Base-by-base conservation (phyloP, 2,888 invertebrate genomes). In the Hesperia comma region DNA sequence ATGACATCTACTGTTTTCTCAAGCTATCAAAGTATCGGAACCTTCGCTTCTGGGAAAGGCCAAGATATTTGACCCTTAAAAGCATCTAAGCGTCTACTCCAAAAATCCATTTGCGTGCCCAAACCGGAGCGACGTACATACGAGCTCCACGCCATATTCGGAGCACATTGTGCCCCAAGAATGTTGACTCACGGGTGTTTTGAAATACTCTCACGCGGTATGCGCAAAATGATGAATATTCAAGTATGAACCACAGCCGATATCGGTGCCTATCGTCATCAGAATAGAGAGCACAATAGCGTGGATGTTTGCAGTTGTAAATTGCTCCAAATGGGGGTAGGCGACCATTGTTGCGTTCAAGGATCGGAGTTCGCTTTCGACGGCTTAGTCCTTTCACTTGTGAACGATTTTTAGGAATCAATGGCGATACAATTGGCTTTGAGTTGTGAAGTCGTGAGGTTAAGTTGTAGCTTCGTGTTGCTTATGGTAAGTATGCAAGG, bases 121-220 rank as follows among this genome's bases (percentile, higher is more conserved):
- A 64, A 66, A 43, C 58, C 46, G 64, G 64, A 51, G 15, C 41
- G 58, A 5, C 33, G 10, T 37, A 33, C 64, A 60, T 66, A 53
- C 54, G 33, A 19, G 64, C 26, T 56, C 63, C 41, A 21, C 2
- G 17, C 64, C 61, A 61, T 67, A 67, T 67, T 67, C 43, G 61
- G 66, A 46, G 43, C 69, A 70, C 70, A 74, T 71, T 74, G 75
- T 73, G 69, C 63, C 69, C 71, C 68, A 70, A 70, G 68, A 70
- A 69, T 68, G 70, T 72, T 73, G 75, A 74, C 68, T 75, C 75
- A 74, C 71, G 67, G 63, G 55, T 76, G 75, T 75, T 75, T 76
- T 76, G 72, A 74, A 75, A 75, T 75, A 72, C 71, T 74, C 76
- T 76, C 76, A 76, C 76, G 76, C 72, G 66, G 46, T 60, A 53